phyloP scores from a whole-genome alignment of 2,113 vertebrate genomes.

The Charadrius vociferus region DNA sequence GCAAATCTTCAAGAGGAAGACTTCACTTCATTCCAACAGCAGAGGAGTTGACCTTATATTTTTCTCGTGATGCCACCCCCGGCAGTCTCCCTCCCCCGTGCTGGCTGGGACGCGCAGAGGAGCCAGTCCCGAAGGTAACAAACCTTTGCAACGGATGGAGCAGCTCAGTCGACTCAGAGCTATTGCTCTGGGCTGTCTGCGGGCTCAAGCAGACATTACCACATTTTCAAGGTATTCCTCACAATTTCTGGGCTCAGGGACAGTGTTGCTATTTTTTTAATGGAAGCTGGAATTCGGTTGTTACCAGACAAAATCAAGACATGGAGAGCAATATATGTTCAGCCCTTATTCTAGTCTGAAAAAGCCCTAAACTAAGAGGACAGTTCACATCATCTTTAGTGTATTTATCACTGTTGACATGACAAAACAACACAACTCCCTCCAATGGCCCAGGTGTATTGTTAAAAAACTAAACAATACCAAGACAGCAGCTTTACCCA shows the following conservation, averaged over 20 bases:
- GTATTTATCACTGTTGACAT: not conserved
- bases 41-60: not conserved
- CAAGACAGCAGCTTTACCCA: not conserved
- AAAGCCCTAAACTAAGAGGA: not conserved
- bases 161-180: not conserved
- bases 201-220: not conserved
- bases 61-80: not conserved
- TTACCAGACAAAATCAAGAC: not conserved
- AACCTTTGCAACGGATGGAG: not conserved
- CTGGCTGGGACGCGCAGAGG: not conserved
- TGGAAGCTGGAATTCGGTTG: not conserved
- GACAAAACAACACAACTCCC: not conserved
- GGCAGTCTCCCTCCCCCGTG: not conserved
- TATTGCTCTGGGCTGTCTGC: not conserved
- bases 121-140: rapidly evolving
- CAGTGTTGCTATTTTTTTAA: not conserved
- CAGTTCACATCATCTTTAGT: not conserved
- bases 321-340: not conserved
- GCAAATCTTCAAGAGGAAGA: not conserved
- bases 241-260: not conserved
- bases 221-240: not conserved
- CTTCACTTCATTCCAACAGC: not conserved
- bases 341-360: not conserved
- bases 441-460: not conserved
- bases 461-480: not conserved